Percentiles rank a stretch among this genome's conserved stretches.
phyloP scores from a whole-genome alignment of 2,113 vertebrate species.

The Pachycephala philippinensis region DNA sequence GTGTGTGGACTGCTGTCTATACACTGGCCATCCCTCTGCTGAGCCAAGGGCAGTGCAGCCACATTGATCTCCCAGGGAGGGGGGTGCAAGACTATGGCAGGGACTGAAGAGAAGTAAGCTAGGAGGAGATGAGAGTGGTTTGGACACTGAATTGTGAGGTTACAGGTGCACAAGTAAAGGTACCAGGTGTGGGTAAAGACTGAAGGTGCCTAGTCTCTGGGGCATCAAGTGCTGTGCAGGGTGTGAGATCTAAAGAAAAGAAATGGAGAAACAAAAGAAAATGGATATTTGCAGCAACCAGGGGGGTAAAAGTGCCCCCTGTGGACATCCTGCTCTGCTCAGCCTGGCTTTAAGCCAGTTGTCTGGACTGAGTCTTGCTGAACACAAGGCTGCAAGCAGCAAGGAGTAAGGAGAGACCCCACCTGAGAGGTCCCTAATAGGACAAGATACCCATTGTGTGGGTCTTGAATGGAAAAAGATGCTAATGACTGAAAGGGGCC shows the following conservation, averaged over 20 bases:
- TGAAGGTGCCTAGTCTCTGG: neutral
- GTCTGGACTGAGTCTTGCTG: neutral
- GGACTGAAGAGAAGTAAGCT: neutral
- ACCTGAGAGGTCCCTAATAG: neutral
- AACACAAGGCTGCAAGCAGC: neutral
- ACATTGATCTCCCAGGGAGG: neutral
- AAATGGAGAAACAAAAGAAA: neutral
- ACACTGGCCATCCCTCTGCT: neutral
- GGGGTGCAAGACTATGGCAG: accelerated
- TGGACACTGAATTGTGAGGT: neutral
- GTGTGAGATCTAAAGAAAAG: neutral
- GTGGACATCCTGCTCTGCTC: neutral
- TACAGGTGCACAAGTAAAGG: neutral
- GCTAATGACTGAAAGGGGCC: neutral
- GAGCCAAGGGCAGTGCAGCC: accelerated
- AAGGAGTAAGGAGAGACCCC: neutral
- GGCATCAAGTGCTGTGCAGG: neutral
- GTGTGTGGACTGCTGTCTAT: neutral
- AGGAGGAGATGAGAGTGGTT: neutral
- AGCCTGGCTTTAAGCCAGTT: neutral
- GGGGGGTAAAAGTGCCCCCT: neutral
- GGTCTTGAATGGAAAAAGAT: neutral
- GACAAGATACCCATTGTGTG: neutral
- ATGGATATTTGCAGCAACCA: neutral
- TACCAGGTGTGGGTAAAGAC: neutral